A percentile compares a stretch with the other conserved stretches of the same genome.
Conservation (phyloP, 2,888 invertebrate genomes). For the Bedellia somnulentella region DNA sequence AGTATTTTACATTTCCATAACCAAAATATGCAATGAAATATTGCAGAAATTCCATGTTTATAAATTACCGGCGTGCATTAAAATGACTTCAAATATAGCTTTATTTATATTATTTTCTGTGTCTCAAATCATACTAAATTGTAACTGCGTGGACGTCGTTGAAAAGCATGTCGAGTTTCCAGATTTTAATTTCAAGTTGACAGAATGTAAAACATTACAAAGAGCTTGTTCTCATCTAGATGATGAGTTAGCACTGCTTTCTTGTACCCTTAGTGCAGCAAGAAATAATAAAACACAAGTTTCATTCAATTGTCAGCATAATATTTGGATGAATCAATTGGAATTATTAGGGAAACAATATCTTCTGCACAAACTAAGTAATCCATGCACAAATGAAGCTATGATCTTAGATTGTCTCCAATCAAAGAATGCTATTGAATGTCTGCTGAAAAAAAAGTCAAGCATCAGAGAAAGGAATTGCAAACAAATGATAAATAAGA, state of each 20-base stretch:
- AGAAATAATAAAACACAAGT: slow-evolving; percentile 26
- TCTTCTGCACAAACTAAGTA: slow-evolving; percentile 32
- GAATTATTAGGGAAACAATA: slow-evolving; percentile 33
- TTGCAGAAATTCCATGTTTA: too few species aligned
- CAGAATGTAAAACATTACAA: too few species aligned
- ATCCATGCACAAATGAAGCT: slow-evolving; percentile 32
- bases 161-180: too few species aligned
- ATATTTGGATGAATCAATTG: slow-evolving; percentile 38
- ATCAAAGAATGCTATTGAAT: slow-evolving; percentile 32
- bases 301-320: slow-evolving; percentile 35
- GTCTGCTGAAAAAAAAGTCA: slow-evolving; percentile 39
- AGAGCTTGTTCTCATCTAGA: slow-evolving; percentile 40
- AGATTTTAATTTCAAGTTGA: too few species aligned
- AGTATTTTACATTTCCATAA: too few species aligned
- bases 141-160: too few species aligned
- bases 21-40: too few species aligned
- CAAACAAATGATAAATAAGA: slow-evolving; percentile 36
- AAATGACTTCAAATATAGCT: too few species aligned
- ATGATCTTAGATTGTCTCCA: slow-evolving; percentile 31
- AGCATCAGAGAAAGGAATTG: slow-evolving; percentile 34
- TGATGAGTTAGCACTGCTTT: slow-evolving; percentile 35
- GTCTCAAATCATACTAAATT: too few species aligned
- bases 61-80: too few species aligned
- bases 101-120: too few species aligned
- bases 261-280: background rate